These are phyloP conservation scores for Julus scanicus DNA, from an alignment of 2,888 invertebrate species.

Conservation along the genomic window DNA sequence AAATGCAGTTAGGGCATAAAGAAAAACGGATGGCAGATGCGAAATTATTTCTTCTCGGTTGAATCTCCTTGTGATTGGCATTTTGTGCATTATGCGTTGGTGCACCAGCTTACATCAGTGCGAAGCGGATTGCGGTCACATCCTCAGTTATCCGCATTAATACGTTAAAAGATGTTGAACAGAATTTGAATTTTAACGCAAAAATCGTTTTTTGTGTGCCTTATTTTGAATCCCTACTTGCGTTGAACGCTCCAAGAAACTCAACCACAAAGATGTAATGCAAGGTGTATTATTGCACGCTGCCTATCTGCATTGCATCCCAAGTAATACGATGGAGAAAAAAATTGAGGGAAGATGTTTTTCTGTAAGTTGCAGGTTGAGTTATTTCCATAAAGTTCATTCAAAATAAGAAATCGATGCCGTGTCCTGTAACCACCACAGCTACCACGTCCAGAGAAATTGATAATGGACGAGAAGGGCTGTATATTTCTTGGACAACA, in stretches of 20 bases:
- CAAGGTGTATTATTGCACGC: constrained; percentile 40
- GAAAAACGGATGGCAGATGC: neutral
- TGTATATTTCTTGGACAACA: neutral
- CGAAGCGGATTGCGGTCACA: constrained; percentile 41
- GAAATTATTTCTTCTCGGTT: neutral
- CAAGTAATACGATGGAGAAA: neutral
- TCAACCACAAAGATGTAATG: neutral
- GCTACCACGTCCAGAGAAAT: neutral
- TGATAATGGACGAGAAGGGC: neutral
- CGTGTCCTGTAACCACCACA: neutral
- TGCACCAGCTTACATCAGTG: constrained; percentile 7
- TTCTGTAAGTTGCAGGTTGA: neutral
- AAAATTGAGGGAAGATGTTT: neutral
- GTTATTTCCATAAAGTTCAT: constrained; percentile 31
- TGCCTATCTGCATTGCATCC: constrained; percentile 5
- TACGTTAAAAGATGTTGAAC: constrained; percentile 3
- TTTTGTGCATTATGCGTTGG: neutral
- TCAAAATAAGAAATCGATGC: constrained; percentile 45
- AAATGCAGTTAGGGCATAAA: neutral
- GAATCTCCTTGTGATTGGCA: constrained; percentile 9
- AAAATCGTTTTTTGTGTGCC: neutral
- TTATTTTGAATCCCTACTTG: neutral
- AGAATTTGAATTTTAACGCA: constrained; percentile 34
- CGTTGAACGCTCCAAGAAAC: constrained; percentile 16
- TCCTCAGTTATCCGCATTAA: constrained; percentile 36